Conservation (phyloP, 1,140 invertebrate species). For the Bradynema listronoti region DNA sequence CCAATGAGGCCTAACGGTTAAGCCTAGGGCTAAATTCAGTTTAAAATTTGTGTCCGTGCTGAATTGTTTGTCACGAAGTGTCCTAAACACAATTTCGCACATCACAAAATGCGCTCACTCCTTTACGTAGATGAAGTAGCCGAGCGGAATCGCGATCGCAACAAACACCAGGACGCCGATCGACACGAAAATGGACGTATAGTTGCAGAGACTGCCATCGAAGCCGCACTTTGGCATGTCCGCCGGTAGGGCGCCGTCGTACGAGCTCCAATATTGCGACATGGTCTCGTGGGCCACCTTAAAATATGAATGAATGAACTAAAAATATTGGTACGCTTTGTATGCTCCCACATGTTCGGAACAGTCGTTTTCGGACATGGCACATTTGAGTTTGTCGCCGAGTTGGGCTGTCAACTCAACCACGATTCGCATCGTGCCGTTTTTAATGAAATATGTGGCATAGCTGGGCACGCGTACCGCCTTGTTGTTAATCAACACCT, state of each 20-base stretch:
- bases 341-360: constrained; percentile 52
- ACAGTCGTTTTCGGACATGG: constrained; percentile 42
- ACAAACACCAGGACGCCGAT: constrained; percentile 45
- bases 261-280: constrained; percentile 48
- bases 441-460: constrained; percentile 45
- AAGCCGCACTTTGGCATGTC: constrained; percentile 55
- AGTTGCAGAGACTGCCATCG: constrained; percentile 52
- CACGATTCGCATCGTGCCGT: constrained; percentile 53
- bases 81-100: too few species aligned
- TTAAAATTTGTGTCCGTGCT: too few species aligned
- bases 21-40: too few species aligned
- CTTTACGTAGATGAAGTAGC: constrained; percentile 55
- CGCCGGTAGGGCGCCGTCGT: constrained; percentile 40
- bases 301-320: too few species aligned
- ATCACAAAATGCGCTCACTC: constrained; percentile 35
- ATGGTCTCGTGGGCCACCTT: constrained; percentile 50
- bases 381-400: constrained; percentile 45
- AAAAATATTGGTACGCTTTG: too few species aligned
- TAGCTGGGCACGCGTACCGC: constrained; percentile 57
- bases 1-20: too few species aligned
- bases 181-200: constrained; percentile 44
- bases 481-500: constrained; percentile 57
- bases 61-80: too few species aligned
- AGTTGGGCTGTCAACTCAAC: constrained; percentile 52
- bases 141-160: constrained; percentile 38